Base-by-base conservation (phyloP, 2,888 invertebrate species). In the Heliconius charithonia region DNA sequence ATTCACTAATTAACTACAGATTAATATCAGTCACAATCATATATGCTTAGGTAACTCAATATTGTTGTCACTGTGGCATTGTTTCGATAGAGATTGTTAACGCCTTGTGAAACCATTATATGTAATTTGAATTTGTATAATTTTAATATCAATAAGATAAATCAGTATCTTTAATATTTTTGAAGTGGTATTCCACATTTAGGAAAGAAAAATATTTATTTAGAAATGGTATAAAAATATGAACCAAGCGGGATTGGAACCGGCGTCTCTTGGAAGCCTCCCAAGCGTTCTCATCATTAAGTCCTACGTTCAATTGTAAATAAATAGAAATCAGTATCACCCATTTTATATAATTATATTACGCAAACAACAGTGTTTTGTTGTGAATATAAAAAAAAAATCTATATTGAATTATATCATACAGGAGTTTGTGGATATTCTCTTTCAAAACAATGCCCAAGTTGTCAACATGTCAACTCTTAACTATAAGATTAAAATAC, bases 1-100 rank as follows among this genome's bases (percentile, higher is more conserved):
- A 80, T 80, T 80, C 80, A 80, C 78, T 81, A 77, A 78, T 76
- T 80, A 80, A 82, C 75, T 78, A 78, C 79, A 79, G 82, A 84
- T 82, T 85, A 88, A 87, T 87, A 90, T 91, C 91, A 92, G 89
- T 92, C 92, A 84, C 89, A 89, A 89, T 85, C 84, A 84, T 89
- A 86, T 84, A 87, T 89, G 86, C 86, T 85, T 88, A 89, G 91
- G 90, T 88, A 88, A 88, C 88, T 87, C 83, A 84, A 84, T 84
- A 84, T 81, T 80, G 81, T 83, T 80, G 81, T 83, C 62, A 81
- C 78, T 79, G 41, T 81, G 84, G 85, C 84, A 84, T 83, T 83
- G 79, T 79, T 78, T 63, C 73, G 66, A 77, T n/a, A 63, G 13
- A 37, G 29, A 59, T 29, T 45, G 12, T 51, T 73, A 16, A n/a